Conservation (phyloP, 1,140 invertebrate species). For the Drosophila tropicalis region DNA sequence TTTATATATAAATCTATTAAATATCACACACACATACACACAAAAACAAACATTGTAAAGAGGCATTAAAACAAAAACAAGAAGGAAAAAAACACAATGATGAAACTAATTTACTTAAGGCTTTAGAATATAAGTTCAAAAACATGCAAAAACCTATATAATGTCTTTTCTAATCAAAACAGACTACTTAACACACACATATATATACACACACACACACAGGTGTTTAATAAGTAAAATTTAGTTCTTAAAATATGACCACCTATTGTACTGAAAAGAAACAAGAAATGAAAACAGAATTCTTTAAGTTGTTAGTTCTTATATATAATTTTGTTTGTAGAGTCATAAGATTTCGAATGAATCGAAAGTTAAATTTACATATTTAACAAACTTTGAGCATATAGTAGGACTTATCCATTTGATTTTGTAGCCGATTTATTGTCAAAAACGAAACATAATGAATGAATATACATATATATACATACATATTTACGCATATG, state of each 20-base stretch:
- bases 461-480: slow-evolving; percentile 13
- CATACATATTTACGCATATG: background rate
- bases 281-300: slow-evolving; percentile 25
- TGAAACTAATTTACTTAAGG: slow-evolving; percentile 32
- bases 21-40: slow-evolving; percentile 37
- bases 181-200: slow-evolving; percentile 6
- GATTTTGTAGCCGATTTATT: slow-evolving; percentile 7
- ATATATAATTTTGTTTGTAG: slow-evolving; percentile 14
- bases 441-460: slow-evolving; percentile 23
- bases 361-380: slow-evolving; percentile 4
- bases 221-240: slow-evolving; percentile 24
- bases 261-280: slow-evolving; percentile 49
- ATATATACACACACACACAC: background rate
- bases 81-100: slow-evolving; percentile 21
- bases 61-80: slow-evolving; percentile 46
- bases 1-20: slow-evolving; percentile 23
- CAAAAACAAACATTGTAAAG: slow-evolving; percentile 65
- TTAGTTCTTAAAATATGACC: slow-evolving; percentile 32
- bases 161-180: slow-evolving; percentile 33
- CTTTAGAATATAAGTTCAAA: slow-evolving; percentile 7
- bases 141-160: slow-evolving; percentile 30
- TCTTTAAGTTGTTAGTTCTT: background rate
- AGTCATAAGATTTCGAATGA: slow-evolving; percentile 8
- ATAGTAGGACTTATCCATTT: slow-evolving; percentile 13
- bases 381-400: background rate